Conservation (phyloP, 2,888 invertebrate species). For the Conops quadrifasciatus region DNA sequence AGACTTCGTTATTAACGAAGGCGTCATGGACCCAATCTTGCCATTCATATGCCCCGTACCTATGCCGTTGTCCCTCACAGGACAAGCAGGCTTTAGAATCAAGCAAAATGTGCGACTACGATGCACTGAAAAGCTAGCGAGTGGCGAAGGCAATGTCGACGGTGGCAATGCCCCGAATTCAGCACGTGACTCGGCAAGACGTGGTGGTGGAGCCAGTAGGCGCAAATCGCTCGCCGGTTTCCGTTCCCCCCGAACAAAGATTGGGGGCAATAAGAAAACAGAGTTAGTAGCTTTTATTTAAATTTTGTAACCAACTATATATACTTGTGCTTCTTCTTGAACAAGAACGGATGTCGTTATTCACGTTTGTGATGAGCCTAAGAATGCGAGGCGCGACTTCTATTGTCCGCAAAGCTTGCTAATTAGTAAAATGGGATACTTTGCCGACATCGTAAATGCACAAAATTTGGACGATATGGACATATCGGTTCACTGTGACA, state of each 20-base stretch:
- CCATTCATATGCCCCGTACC: conserved; percentile 72
- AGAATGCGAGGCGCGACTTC: conserved; percentile 88
- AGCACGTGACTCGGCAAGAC: conserved; percentile 25
- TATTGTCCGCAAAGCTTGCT: conserved; percentile 86
- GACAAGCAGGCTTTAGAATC: conserved; percentile 32
- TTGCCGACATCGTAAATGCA: conserved; percentile 86
- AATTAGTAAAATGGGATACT: conserved; percentile 93
- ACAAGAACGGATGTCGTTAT: conserved; percentile 84
- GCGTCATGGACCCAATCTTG: conserved; percentile 82
- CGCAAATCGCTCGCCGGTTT: conserved; percentile 48
- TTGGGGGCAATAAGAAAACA: conserved; percentile 42
- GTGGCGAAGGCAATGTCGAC: conserved; percentile 38
- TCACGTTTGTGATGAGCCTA: conserved; percentile 94
- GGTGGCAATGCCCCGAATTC: conserved; percentile 12
- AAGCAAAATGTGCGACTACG: conserved; percentile 33
- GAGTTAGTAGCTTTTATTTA: background rate
- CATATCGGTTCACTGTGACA: conserved; percentile 96
- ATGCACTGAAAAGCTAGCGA: conserved; percentile 41
- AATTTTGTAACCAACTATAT: conserved; percentile 37
- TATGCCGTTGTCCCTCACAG: conserved; percentile 38
- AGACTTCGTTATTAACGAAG: conserved; percentile 78
- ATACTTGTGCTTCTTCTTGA: conserved; percentile 20
- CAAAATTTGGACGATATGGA: conserved; percentile 90
- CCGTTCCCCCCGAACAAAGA: background rate
- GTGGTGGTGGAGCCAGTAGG: conserved; percentile 6